Evolutionary conservation across 2,888 invertebrate genomes (phyloP), one percentile per base, ranked within the genome.

Genomic region (Plagodis pulveraria): DNA sequence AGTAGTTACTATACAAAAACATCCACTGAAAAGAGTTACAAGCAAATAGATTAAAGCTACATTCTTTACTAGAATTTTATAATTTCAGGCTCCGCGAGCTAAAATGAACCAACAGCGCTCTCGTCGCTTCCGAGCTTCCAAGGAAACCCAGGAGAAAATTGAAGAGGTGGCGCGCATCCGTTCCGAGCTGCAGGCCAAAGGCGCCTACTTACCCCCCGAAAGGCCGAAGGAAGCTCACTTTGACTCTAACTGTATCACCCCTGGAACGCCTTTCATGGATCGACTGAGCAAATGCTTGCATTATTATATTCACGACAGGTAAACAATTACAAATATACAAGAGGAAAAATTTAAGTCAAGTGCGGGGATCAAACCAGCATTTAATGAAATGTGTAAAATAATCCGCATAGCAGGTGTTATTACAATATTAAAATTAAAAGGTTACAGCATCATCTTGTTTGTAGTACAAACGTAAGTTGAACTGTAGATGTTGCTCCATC

Each of bases 61-160:
- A 22, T 6, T 40, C 5, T 8, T 10, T 10, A 40, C 40, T 10
- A 40, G 5, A 6, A 6, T 5, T n/a, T 8, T 42, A 8, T 32
- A 22, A 22, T 47, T 48, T n/a, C 57, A 96, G 94, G 99, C 99
- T 2, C 99, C 99, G 0, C 94, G 99, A 78, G 99, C 99, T 0
- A 99, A 99, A 92, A 99, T 99, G 99, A 99, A 99, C 90, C 99
- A 99, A 83, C 99, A 99, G 83, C 94, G 99, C 57, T 99, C 99
- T 0, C 94, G 99, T 68, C 95, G 99, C 73, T 99, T 99, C 87
- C 95, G 99, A 50, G 98, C 99, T 0, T 97, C 99, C 0, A 99
- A 99, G 83, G 99, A 99, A 87, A 94, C 96, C 0, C 94, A 93
- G 45, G 99, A 99, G 84, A 99, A 98, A 85, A 95, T 96, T 34